These are phyloP conservation scores for Pangasianodon hypophthalmus DNA, from an alignment of 2,113 vertebrate genomes.

Conservation along the genomic window DNA sequence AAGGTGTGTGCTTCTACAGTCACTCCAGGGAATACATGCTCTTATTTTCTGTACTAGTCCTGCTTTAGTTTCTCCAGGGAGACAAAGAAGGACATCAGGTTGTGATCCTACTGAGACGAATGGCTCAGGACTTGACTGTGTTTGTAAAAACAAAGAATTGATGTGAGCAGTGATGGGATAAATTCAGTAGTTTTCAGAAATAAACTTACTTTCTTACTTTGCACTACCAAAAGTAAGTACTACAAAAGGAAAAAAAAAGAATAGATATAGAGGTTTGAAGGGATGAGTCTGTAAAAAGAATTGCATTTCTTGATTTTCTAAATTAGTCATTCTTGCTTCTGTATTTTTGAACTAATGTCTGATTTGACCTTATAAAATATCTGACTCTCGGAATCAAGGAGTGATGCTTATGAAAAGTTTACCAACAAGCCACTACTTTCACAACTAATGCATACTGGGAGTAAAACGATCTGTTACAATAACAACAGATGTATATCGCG, in stretches of 20 bases:
- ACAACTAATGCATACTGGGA: not conserved
- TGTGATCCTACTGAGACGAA: not conserved
- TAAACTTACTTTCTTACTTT: not conserved
- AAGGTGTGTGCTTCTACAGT: slow-evolving; percentile 32
- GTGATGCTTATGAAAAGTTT: not conserved
- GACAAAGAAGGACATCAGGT: not conserved
- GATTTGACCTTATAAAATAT: not conserved
- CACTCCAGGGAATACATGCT: slow-evolving; percentile 29
- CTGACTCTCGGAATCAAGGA: not conserved
- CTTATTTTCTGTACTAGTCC: slow-evolving; percentile 33
- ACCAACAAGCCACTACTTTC: not conserved
- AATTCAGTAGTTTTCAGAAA: not conserved
- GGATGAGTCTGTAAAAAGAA: not conserved
- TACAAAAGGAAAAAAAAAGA: not conserved
- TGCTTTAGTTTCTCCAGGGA: slow-evolving; percentile 42
- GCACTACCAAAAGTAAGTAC: not conserved
- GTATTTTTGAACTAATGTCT: not conserved
- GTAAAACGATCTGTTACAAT: not conserved
- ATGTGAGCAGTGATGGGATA: slow-evolving; percentile 7
- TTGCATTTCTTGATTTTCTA: not conserved
- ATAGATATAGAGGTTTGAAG: not conserved
- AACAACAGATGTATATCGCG: not conserved
- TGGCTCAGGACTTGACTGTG: not conserved
- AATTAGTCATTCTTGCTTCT: not conserved
- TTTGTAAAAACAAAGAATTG: not conserved